A percentile compares a stretch with the other conserved stretches of the same genome.
phyloP scores from a whole-genome alignment of 2,113 vertebrate species.

The Thunnus thynnus region DNA sequence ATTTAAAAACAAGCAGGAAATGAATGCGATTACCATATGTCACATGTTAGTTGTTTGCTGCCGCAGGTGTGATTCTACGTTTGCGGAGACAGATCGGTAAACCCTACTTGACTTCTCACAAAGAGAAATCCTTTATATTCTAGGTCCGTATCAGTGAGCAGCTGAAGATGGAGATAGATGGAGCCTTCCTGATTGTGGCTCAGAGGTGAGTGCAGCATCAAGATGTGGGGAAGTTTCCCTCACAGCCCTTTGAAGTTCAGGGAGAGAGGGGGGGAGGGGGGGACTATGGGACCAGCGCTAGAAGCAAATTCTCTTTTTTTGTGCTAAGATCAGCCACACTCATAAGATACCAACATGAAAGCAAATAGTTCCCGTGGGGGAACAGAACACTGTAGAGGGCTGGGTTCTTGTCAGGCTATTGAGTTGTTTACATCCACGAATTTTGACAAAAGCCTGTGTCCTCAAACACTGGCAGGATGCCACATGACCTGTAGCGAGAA shows the following conservation, averaged over 20 bases:
- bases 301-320: constrained; percentile 60
- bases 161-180: constrained; percentile 56
- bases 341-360: constrained; percentile 75
- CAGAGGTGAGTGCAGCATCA: constrained; percentile 52
- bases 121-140: constrained; percentile 32
- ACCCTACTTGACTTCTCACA: constrained; percentile 4
- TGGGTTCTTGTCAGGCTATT: constrained; percentile 64
- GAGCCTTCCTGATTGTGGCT: constrained; percentile 55
- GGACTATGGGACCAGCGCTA: constrained; percentile 63
- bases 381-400: constrained; percentile 42
- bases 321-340: constrained; percentile 50
- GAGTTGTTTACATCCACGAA: constrained; percentile 76
- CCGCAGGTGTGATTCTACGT: constrained; percentile 14
- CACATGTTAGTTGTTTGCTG: constrained; percentile 11
- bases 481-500: constrained; percentile 43
- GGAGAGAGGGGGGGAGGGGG: not conserved
- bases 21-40: constrained; percentile 8
- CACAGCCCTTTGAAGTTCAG: constrained; percentile 72
- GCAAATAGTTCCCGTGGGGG: constrained; percentile 55
- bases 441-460: constrained; percentile 63
- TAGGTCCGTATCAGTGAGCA: constrained; percentile 15
- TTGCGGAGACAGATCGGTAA: constrained; percentile 2
- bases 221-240: constrained; percentile 66
- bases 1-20: constrained; percentile 21
- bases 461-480: constrained; percentile 49